Evolutionary conservation across 2,797 vertebrate genomes (phyloP).

Genomic region (Notolepis coatsorum): DNA sequence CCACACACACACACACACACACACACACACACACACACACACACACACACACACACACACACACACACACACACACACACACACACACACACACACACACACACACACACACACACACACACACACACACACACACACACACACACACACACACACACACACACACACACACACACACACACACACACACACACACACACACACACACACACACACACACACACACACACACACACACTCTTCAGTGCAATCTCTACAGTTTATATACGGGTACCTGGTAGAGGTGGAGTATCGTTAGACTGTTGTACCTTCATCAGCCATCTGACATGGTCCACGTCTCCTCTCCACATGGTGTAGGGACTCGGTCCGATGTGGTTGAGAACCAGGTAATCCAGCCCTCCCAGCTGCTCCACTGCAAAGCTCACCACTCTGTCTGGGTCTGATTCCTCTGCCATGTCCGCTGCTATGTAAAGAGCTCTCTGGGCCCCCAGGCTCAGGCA

Average conservation of each 20-base stretch:
- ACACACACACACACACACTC: neutral
- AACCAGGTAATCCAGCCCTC: constrained; percentile 88
- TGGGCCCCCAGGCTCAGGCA: constrained; percentile 86
- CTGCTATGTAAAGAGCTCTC: constrained; percentile 81
- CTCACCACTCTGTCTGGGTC: constrained; percentile 82
- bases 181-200: constrained; percentile 2
- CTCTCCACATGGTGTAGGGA: constrained; percentile 81
- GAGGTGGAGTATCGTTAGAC: too few species aligned
- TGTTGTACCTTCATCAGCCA: constrained; percentile 89
- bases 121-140: constrained; percentile 5
- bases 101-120: constrained; percentile 1
- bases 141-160: neutral
- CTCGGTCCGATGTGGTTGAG: constrained; percentile 86
- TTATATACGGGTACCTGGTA: neutral
- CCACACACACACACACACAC: constrained; percentile 4
- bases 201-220: constrained; percentile 7
- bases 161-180: constrained; percentile 23
- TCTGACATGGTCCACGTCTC: constrained; percentile 77
- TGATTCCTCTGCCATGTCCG: constrained; percentile 82
- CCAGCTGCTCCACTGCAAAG: constrained; percentile 86
- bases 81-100: constrained; percentile 20
- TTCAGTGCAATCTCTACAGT: neutral
- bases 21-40: constrained; percentile 19
- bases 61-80: neutral
- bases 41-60: constrained; percentile 1